Evolutionary conservation across 2,888 invertebrate genomes (phyloP).

Genomic region (Pyrrhosoma nymphula): DNA sequence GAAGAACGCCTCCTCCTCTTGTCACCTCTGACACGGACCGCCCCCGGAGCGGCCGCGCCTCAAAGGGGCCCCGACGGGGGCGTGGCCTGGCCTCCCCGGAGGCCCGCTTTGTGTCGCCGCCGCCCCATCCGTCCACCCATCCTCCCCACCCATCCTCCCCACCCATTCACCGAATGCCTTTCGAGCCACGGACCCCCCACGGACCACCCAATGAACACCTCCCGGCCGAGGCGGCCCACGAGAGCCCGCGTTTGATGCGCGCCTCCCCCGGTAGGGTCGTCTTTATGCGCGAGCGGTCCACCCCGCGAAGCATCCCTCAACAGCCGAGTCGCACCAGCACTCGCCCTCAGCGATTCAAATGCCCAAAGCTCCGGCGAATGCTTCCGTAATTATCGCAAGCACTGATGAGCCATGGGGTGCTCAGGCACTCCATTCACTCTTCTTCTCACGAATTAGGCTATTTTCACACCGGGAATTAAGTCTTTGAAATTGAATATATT

Average conservation of each 20-base stretch:
- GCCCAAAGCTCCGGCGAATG: no score
- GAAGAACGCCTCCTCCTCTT: slow-evolving; percentile 17
- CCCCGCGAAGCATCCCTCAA: not conserved
- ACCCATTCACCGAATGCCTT: slow-evolving; percentile 38
- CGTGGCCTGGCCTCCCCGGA: slow-evolving; percentile 28
- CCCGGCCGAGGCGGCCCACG: not conserved
- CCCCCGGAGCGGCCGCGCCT: not conserved
- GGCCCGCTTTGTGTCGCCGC: slow-evolving; percentile 55
- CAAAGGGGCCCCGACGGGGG: not conserved
- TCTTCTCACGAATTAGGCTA: no score
- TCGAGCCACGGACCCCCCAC: slow-evolving; percentile 34
- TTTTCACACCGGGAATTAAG: no score
- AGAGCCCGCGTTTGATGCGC: not conserved
- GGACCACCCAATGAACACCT: not conserved
- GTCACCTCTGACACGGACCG: slow-evolving; percentile 53
- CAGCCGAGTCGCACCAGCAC: no score
- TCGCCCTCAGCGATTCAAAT: no score
- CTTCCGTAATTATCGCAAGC: no score
- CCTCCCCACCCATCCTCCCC: slow-evolving; percentile 33
- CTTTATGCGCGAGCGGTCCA: not conserved
- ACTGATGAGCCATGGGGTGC: no score
- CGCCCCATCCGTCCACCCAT: not conserved
- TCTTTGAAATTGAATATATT: no score
- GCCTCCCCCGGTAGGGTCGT: not conserved
- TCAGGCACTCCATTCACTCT: no score